Conservation (phyloP, 2,797 vertebrate genomes). For the Urosaurus nigricauda region DNA sequence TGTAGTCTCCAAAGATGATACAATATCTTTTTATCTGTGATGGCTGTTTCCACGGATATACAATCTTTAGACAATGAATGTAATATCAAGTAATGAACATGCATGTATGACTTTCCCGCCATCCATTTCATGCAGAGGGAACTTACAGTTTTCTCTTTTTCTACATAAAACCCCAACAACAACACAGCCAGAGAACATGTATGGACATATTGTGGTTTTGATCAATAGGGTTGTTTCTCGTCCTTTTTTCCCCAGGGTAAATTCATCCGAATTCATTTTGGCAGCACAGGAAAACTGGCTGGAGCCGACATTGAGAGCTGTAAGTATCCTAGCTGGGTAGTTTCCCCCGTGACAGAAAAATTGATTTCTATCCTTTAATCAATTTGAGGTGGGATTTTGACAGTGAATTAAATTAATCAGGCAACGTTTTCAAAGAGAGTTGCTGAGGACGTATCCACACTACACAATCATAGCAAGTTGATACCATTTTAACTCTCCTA, state of each 20-base stretch:
- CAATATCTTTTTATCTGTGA: neutral
- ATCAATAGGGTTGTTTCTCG: conserved; percentile 59
- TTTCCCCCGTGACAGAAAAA: neutral
- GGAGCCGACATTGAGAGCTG: conserved; percentile 81
- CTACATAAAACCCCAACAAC: neutral
- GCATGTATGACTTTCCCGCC: neutral
- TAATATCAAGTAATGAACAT: neutral
- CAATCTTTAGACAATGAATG: no score
- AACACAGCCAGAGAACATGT: neutral
- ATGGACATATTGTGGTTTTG: conserved; percentile 60
- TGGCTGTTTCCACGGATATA: neutral
- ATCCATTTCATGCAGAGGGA: neutral
- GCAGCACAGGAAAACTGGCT: conserved; percentile 80
- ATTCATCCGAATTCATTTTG: conserved; percentile 85
- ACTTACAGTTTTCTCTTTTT: neutral
- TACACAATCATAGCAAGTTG: no score
- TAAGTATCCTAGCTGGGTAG: conserved; percentile 65
- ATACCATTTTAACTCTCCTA: no score
- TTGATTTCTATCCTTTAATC: neutral
- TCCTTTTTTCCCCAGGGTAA: conserved; percentile 78
- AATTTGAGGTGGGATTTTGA: neutral
- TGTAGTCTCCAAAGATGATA: no score
- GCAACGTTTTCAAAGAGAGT: neutral
- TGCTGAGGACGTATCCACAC: no score
- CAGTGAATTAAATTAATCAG: neutral